Evolutionary conservation across 2,113 vertebrate genomes (phyloP).

Genomic region (Halichoeres trimaculatus): DNA sequence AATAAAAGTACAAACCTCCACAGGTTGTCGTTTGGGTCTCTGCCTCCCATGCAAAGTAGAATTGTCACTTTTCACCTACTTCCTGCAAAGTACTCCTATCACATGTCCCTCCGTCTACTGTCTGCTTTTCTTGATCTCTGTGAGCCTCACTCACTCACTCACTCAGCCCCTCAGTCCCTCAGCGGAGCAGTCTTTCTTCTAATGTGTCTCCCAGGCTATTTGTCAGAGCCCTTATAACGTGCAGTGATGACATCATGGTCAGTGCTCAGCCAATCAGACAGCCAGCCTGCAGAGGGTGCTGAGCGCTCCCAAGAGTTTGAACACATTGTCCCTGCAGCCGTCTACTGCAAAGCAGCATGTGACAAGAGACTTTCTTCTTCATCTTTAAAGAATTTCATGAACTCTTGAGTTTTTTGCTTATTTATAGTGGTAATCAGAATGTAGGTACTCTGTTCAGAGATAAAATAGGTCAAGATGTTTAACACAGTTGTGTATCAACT

Average conservation of each 20-base stretch:
- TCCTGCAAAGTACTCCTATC: constrained; percentile 51
- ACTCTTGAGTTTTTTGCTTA: background rate
- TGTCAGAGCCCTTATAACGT: constrained; percentile 83
- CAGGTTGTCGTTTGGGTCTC: constrained; percentile 60
- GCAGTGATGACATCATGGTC: constrained; percentile 83
- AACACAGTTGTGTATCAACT: background rate
- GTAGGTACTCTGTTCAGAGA: background rate
- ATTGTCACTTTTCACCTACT: constrained; percentile 46
- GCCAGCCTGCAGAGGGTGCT: constrained; percentile 57
- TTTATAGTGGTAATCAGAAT: background rate
- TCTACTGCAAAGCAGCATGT: constrained; percentile 49
- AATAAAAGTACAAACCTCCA: constrained; percentile 77
- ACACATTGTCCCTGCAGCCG: constrained; percentile 65
- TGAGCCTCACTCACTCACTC: constrained; percentile 60
- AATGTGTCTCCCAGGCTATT: constrained; percentile 82
- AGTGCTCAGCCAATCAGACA: constrained; percentile 79
- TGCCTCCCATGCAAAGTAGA: constrained; percentile 69
- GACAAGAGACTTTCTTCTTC: constrained; percentile 13
- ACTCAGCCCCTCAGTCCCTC: constrained; percentile 37
- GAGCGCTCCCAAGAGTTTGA: constrained; percentile 74
- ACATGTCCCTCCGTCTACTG: constrained; percentile 46
- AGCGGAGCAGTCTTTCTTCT: constrained; percentile 71
- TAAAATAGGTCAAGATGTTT: background rate
- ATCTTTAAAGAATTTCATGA: background rate
- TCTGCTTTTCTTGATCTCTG: constrained; percentile 42